Evolutionary conservation across 2,797 vertebrate genomes (phyloP).

Genomic region (Mus caroli): DNA sequence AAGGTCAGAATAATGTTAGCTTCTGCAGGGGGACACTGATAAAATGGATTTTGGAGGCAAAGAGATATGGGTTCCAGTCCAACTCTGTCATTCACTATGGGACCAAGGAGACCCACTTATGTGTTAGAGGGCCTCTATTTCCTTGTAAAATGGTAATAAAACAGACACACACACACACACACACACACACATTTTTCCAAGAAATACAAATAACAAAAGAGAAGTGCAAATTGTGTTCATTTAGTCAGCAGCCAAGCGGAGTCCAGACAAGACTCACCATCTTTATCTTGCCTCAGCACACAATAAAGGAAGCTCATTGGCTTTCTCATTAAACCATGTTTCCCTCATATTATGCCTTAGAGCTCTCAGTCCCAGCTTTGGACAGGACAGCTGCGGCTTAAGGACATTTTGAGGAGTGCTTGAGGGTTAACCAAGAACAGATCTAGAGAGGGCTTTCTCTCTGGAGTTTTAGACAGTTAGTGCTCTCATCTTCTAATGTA

Average conservation of each 20-base stretch:
- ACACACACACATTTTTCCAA: background rate
- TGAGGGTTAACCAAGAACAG: background rate
- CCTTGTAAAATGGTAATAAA: background rate
- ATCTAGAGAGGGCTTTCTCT: background rate
- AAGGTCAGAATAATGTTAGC: background rate
- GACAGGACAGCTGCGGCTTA: background rate
- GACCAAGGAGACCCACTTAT: background rate
- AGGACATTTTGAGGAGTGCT: background rate
- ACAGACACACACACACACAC: background rate
- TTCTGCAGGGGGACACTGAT: background rate
- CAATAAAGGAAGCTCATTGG: background rate
- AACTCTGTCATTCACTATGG: background rate
- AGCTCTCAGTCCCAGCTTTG: background rate
- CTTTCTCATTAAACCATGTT: background rate
- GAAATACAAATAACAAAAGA: background rate
- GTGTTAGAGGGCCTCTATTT: background rate
- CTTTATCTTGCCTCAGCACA: background rate
- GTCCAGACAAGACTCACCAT: background rate
- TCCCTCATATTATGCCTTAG: background rate
- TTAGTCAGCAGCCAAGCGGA: background rate
- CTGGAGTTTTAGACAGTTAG: background rate
- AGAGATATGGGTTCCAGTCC: background rate
- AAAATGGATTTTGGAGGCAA: background rate
- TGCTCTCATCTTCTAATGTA: background rate
- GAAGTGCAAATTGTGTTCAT: background rate